Evolutionary conservation across 2,888 invertebrate genomes (phyloP).

Genomic region (Liodrosophila aerea): DNA sequence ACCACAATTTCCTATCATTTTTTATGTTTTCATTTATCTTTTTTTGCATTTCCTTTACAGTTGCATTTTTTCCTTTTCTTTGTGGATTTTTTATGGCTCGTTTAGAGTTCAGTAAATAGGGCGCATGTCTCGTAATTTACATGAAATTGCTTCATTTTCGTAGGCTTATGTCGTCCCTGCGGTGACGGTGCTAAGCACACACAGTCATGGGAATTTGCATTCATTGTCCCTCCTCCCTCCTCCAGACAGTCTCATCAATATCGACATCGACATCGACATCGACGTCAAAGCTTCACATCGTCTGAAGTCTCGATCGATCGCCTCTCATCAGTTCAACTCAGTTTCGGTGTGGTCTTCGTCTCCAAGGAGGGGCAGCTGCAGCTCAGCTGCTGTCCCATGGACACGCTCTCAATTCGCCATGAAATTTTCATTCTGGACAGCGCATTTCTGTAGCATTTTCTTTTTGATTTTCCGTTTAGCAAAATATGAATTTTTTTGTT

Average conservation of each 20-base stretch:
- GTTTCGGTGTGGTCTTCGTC: conserved; percentile 12
- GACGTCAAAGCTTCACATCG: conserved; percentile 38
- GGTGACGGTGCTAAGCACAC: conserved; percentile 20
- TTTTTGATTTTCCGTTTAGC: conserved; percentile 4
- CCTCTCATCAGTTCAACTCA: conserved; percentile 3
- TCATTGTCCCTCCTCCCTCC: conserved; percentile 6
- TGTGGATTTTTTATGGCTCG: conserved; percentile 69
- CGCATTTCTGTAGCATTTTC: conserved; percentile 34
- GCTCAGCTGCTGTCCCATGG: conserved; percentile 52
- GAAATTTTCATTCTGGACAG: conserved; percentile 57
- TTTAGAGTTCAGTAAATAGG: conserved; percentile 62
- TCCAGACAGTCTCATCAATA: conserved; percentile 33
- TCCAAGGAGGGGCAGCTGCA: conserved; percentile 24
- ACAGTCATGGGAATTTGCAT: conserved; percentile 44
- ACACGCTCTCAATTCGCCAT: conserved; percentile 65
- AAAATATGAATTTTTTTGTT: conserved; percentile 33
- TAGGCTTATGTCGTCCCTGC: conserved; percentile 29
- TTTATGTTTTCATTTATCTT: conserved; percentile 39
- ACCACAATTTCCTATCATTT: conserved; percentile 51
- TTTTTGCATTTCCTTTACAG: conserved; percentile 21
- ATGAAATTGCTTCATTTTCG: conserved; percentile 76
- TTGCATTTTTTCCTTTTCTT: conserved; percentile 25
- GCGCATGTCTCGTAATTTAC: conserved; percentile 78
- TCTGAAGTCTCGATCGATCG: conserved; percentile 6
- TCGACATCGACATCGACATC: conserved; percentile 19